phyloP scores from a whole-genome alignment of 2,113 vertebrate genomes.

The Coregonus clupeaformis region DNA sequence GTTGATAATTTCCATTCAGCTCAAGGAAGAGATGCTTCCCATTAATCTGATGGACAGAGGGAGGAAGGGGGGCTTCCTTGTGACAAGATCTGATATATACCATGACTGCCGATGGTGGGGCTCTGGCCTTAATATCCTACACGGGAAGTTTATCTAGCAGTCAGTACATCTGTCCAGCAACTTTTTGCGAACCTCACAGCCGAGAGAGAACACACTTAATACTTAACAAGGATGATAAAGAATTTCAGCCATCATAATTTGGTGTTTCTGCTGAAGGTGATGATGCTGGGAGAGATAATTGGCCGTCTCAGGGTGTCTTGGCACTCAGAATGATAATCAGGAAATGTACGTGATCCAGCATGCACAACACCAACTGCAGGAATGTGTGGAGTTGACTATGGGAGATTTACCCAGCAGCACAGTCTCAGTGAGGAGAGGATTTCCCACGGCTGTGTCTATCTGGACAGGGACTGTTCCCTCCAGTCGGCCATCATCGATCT shows the following conservation, averaged over 20 bases:
- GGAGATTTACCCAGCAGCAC: not conserved
- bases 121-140: not conserved
- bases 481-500: not conserved
- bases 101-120: not conserved
- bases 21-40: constrained; percentile 10
- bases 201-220: not conserved
- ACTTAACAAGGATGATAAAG: not conserved
- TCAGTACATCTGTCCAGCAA: not conserved
- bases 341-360: constrained; percentile 35
- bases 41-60: not conserved
- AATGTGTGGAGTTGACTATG: constrained; percentile 16
- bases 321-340: constrained; percentile 23
- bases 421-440: not conserved
- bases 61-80: not conserved
- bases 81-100: not conserved
- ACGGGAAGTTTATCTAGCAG: not conserved
- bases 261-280: not conserved
- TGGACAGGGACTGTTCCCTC: not conserved
- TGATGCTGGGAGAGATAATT: constrained; percentile 9
- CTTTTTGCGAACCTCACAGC: not conserved
- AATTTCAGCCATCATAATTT: constrained; percentile 8
- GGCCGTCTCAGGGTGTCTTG: constrained; percentile 1
- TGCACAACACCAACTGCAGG: constrained; percentile 27
- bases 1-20: constrained; percentile 29
- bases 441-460: no score